phyloP scores from a whole-genome alignment of 2,797 vertebrate genomes.

The Anguilla obscura region DNA sequence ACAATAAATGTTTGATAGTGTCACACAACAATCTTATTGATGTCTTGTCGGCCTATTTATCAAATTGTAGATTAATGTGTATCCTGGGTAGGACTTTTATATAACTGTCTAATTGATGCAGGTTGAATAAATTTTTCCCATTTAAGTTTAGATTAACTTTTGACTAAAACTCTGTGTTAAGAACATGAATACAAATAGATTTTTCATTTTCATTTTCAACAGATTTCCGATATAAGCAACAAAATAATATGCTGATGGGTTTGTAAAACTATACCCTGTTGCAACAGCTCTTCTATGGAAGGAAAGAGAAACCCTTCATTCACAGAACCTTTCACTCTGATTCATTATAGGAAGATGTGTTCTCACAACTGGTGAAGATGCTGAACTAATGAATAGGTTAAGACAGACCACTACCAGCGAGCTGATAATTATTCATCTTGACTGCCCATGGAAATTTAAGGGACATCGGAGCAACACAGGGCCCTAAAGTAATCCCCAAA shows the following conservation, averaged over 20 bases:
- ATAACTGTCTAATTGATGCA: not conserved
- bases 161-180: not conserved
- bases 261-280: not conserved
- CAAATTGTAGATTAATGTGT: not conserved
- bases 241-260: not conserved
- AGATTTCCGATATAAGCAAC: not conserved
- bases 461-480: not conserved
- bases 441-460: not conserved
- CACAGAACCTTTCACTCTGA: not conserved
- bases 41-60: not conserved
- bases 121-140: not conserved
- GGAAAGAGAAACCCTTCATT: not conserved
- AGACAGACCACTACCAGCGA: not conserved
- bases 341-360: not conserved
- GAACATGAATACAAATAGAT: not conserved
- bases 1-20: not conserved
- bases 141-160: not conserved
- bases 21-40: not conserved
- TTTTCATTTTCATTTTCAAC: not conserved
- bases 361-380: not conserved
- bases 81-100: not conserved
- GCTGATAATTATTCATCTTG: conserved; percentile 11
- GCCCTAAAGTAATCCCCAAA: not conserved
- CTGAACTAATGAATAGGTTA: not conserved
- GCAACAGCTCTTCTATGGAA: not conserved